Base-by-base conservation (phyloP, 2,797 vertebrate genomes). In the Labeo calbasu region DNA sequence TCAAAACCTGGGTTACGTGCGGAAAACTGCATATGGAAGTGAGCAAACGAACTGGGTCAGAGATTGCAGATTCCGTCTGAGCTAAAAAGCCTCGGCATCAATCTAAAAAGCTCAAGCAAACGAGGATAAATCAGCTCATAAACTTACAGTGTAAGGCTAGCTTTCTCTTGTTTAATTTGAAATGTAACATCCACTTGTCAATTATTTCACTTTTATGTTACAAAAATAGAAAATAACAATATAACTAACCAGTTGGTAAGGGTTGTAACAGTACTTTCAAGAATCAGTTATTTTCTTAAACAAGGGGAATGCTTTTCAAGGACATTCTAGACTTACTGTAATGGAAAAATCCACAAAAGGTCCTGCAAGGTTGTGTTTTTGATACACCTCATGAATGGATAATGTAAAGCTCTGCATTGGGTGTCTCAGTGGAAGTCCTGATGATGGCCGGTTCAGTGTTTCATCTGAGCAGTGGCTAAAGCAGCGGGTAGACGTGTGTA, bases 391-490 rank as follows among this genome's bases (percentile, higher is more conserved):
- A 76, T 48, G 51, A 83, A 87, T 79, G n/a, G 12, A 50, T 46
- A 79, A 78, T 13, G 21, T 50, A 70, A 43, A 72, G 32, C 28
- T 77, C 48, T 25, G 70, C 51, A 69, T 46, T 61, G 69, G 36
- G 72, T 55, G 19, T 83, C 61, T 61, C 23, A 23, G 6, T 19
- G 2, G 53, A 85, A 40, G 8, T 73, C 55, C 61, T 59, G 55
- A 82, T 59, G 32, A 69, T 21, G 48, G 68, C 73, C 43, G 10
- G 59, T 73, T 81, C 79, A 81, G 59, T 23, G 19, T 85, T 82
- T 57, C 15, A 73, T 57, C 61, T 66, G 50, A 82, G 23, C 36
- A 87, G 23, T 36, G 50, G 32, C 43, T 82, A 69, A 82, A 72
- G 50, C 72, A 65, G 66, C 66, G 23, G 50, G 19, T 46, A 28